A percentile compares a stretch with the other conserved stretches of the same genome.
Evolutionary conservation across 35 echinoderm and acorn worm genomes (phyloP).

Genomic region (Apostichopus californicus): DNA sequence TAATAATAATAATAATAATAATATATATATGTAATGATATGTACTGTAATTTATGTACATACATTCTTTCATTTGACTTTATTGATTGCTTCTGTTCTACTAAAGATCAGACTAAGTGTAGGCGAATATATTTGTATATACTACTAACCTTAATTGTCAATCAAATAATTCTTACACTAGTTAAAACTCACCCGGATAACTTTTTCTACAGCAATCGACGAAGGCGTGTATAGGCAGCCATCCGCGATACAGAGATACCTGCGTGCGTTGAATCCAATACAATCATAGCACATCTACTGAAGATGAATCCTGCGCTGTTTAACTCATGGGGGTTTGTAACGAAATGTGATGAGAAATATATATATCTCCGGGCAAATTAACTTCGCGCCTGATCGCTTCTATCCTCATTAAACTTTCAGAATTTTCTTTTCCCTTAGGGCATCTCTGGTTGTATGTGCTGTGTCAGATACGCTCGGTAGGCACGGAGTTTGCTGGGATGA

Average conservation of each 20-base stretch:
- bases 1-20: too few species aligned
- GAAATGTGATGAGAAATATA: conserved; percentile 40
- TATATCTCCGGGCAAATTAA: conserved; percentile 45
- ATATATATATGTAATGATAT: too few species aligned
- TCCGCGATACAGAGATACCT: too few species aligned
- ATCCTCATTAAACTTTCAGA: conserved; percentile 46
- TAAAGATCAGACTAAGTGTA: too few species aligned
- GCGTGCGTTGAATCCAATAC: not conserved
- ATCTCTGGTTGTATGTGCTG: conserved; percentile 26
- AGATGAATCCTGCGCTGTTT: conserved; percentile 38
- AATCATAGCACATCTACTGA: conserved; percentile 18
- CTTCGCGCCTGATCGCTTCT: conserved; percentile 48
- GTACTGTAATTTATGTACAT: too few species aligned
- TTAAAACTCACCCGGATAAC: not conserved
- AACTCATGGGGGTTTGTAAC: conserved; percentile 36
- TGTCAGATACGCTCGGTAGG: conserved; percentile 26
- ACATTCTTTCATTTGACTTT: too few species aligned
- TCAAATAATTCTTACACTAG: too few species aligned
- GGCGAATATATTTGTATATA: too few species aligned
- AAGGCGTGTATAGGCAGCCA: too few species aligned
- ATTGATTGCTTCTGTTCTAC: too few species aligned
- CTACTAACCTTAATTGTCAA: too few species aligned
- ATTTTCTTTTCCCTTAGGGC: conserved; percentile 3
- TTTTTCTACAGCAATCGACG: not conserved
- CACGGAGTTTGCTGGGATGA: not conserved